Evolutionary conservation across 2,797 vertebrate genomes (phyloP), one percentile per base, ranked within the genome.

Genomic region (Sebastes taczanowskii): DNA sequence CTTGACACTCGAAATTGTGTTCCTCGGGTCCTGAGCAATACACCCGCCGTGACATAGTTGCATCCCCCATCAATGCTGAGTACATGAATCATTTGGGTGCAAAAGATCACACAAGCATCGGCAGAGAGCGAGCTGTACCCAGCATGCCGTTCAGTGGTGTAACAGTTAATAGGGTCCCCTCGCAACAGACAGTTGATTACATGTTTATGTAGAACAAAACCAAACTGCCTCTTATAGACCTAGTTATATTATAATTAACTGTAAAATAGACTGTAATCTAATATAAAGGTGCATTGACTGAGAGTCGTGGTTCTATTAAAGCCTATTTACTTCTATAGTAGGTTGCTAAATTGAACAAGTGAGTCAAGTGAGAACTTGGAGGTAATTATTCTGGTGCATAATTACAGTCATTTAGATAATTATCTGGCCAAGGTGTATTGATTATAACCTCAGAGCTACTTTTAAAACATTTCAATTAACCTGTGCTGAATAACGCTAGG

Each of bases 361-460:
- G n/a, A 53, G 32, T 49, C 4, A 29, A 29, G 27, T 29, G 27
- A 71, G 11, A 70, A 34, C n/a, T 6, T 27, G 8, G 20, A 27
- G 30, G 25, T 46, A 58, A 68, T 34, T 22, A 14, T 11, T 11
- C 32, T 7, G 3, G 5, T 11, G 71, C 11, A 25, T 49, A 58
- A 80, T 80, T 61, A 63, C 53, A 18, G 25, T 63, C 73, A 80
- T 80, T 69, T 18, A 62, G 38, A 46, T 71, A 74, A 77, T 42
- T 55, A 13, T 46, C n/a, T 42, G 59, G 14, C 6, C 5, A 8
- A 23, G 30, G 29, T 35, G 46, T 61, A 66, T 67, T 59, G 84
- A 80, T 62, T 55, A n/a, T 38, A 64, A 55, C 30, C 18, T 20
- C 10, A 59, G 52, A 55, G 32, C 30, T 3, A 5, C 27, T 55